A percentile compares a stretch with the other conserved stretches of the same genome.
phyloP scores from a whole-genome alignment of 2,797 vertebrate species.

The Esox masquinongy region DNA sequence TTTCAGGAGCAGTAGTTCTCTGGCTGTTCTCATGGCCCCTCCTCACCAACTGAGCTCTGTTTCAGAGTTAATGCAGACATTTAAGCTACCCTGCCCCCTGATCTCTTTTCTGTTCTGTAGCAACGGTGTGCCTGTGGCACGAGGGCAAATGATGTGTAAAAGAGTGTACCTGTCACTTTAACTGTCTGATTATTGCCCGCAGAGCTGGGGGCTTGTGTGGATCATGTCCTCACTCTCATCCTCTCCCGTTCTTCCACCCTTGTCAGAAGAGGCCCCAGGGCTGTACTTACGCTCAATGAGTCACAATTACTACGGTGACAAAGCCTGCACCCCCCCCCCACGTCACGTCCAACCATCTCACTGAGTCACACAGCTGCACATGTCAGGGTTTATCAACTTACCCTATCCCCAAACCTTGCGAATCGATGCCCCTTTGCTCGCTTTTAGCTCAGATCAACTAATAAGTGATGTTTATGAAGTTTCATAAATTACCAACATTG shows the following conservation, averaged over 20 bases:
- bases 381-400: slow-evolving; percentile 67
- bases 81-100: slow-evolving; percentile 36
- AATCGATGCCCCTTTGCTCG: slow-evolving; percentile 53
- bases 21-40: slow-evolving; percentile 17
- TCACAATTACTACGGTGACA: slow-evolving; percentile 71
- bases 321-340: slow-evolving; percentile 56
- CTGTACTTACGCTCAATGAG: slow-evolving; percentile 71
- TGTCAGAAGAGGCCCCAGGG: slow-evolving; percentile 63
- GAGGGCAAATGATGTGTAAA: slow-evolving; percentile 43
- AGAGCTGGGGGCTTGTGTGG: slow-evolving; percentile 59
- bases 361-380: slow-evolving; percentile 66
- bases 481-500: slow-evolving; percentile 36
- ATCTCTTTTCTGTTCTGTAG: slow-evolving; percentile 37
- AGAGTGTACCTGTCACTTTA: slow-evolving; percentile 69
- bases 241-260: slow-evolving; percentile 29
- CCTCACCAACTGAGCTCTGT: slow-evolving; percentile 4
- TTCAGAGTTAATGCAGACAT: slow-evolving; percentile 28
- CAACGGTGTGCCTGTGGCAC: slow-evolving; percentile 37
- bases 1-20: slow-evolving; percentile 16
- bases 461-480: slow-evolving; percentile 35
- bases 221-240: slow-evolving; percentile 28
- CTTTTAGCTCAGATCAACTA: slow-evolving; percentile 29
- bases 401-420: slow-evolving; percentile 49
- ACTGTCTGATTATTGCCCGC: slow-evolving; percentile 68
- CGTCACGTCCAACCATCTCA: slow-evolving; percentile 54